Evolutionary conservation across 1,140 invertebrate genomes (phyloP), one percentile per base, ranked within the genome.

Genomic region (Plodia interpunctella): DNA sequence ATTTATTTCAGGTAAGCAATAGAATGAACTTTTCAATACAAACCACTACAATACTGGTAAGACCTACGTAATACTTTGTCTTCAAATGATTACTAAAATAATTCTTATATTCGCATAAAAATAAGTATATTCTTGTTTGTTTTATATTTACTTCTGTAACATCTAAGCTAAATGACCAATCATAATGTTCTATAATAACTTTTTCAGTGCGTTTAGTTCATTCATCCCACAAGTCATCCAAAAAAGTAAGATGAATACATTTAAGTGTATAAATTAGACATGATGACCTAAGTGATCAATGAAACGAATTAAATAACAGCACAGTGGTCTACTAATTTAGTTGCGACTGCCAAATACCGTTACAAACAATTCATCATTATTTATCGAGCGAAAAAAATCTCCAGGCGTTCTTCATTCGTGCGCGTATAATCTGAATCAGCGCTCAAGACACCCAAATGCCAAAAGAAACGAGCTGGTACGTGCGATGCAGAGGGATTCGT

Each of bases 401-500:
- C 38, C 2, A 17, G 38, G 38, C 38, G 15, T 44, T n/a, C 38
- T 44, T 44, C 38, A 53, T 25, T 25, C 51, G 51, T 53, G 51
- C 51, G 51, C 21, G 51, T 25, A 20, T 25, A 53, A 20, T 53
- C 51, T 25, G 19, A 25, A 53, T 53, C 51, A 25, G 21, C 18
- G 49, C 51, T 20, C 51, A 53, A 53, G 51, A 53, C 51, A 53
- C 51, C 21, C 51, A n/a, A 53, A 53, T 53, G 21, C 51, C 44
- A 59, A 59, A 59, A 59, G 49, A 59, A 59, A 59, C 57, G 64
- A 67, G 71, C 59, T 49, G 65, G 62, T 66, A 65, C 55, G 63
- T 63, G 65, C 60, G 62, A 53, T 63, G 66, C 64, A 69, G 59
- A 74, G 72, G 75, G 77, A 76, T 82, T 80, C 76, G 78, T 79